Evolutionary conservation across 2,888 invertebrate genomes (phyloP).

Genomic region (Andrena marginata): DNA sequence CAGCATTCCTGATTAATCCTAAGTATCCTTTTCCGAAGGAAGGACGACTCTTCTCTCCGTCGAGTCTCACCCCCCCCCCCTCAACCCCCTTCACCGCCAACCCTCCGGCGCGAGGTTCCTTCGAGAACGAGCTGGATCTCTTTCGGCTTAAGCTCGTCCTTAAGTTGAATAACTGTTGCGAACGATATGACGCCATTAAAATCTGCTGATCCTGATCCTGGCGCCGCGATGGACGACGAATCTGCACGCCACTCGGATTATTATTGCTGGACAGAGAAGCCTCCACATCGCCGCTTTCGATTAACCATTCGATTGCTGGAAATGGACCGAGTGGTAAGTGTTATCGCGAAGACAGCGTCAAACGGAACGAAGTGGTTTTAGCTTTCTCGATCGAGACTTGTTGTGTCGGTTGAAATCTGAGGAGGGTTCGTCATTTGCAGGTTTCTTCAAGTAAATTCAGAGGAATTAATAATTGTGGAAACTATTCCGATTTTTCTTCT

Average conservation of each 20-base stretch:
- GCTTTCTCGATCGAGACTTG: no score
- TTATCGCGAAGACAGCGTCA: background rate
- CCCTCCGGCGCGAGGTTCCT: conserved; percentile 37
- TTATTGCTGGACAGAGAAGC: conserved; percentile 27
- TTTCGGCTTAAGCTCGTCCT: conserved; percentile 67
- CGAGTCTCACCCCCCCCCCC: conserved; percentile 19
- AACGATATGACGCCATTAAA: conserved; percentile 71
- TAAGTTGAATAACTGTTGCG: conserved; percentile 69
- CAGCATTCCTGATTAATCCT: conserved; percentile 82
- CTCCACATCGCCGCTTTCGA: background rate
- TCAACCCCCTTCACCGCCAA: conserved; percentile 24
- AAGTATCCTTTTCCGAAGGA: conserved; percentile 78
- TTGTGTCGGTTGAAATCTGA: no score
- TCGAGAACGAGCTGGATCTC: conserved; percentile 70
- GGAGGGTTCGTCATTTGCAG: no score
- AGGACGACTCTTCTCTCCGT: conserved; percentile 48
- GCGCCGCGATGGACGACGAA: conserved; percentile 34
- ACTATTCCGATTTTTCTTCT: no score
- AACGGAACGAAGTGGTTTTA: background rate
- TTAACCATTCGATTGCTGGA: conserved; percentile 13
- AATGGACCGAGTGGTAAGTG: background rate
- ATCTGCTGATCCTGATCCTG: conserved; percentile 60
- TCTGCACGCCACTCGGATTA: conserved; percentile 40
- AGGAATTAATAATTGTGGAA: no score
- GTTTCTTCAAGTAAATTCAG: no score